Evolutionary conservation across 2,797 vertebrate species (phyloP).

Genomic region (Todus mexicanus): DNA sequence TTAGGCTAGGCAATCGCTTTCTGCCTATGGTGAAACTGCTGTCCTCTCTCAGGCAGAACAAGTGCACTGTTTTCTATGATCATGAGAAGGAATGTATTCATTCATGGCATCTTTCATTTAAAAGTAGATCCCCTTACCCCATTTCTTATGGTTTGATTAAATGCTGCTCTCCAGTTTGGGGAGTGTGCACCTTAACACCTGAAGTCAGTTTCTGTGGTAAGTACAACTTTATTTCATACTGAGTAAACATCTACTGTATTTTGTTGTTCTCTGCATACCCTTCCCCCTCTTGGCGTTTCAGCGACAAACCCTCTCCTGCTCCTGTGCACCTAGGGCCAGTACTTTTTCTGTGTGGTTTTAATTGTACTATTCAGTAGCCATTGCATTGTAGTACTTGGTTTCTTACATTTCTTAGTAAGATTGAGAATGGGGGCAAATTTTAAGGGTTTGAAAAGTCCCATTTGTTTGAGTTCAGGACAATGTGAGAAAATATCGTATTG

Average conservation of each 20-base stretch:
- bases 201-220: slow-evolving; percentile 54
- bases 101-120: neutral
- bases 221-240: slow-evolving; percentile 41
- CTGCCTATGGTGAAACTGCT: neutral
- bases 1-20: neutral
- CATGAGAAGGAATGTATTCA: neutral
- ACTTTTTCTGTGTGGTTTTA: neutral
- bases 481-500: neutral
- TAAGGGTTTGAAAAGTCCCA: neutral
- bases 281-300: neutral
- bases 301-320: neutral
- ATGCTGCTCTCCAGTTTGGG: slow-evolving; percentile 14
- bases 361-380: neutral
- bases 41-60: neutral
- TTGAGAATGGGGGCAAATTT: neutral
- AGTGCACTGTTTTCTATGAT: neutral
- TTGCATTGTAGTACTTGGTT: neutral
- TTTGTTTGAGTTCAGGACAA: neutral
- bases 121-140: neutral
- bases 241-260: neutral
- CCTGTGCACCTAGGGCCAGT: neutral
- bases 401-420: neutral
- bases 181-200: neutral
- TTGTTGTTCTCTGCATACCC: neutral
- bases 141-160: neutral